A percentile compares a stretch with the other conserved stretches of the same genome.
phyloP scores from a whole-genome alignment of 2,797 vertebrate genomes.

The Ptychobarbus kaznakovi region DNA sequence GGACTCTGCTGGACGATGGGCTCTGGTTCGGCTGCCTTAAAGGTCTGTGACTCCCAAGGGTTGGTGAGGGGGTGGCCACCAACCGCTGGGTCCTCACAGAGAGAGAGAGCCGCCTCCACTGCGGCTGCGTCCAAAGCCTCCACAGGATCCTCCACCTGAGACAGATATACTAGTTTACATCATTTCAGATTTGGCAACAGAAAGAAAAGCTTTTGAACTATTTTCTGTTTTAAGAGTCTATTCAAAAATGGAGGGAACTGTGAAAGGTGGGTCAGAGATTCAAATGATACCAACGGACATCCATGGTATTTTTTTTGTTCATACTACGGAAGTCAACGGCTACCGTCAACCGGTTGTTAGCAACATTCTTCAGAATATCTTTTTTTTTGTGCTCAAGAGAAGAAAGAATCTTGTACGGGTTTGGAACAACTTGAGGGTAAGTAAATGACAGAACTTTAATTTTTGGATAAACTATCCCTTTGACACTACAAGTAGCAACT shows the following conservation, averaged over 20 bases:
- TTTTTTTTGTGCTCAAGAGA: neutral
- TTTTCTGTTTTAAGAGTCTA: neutral
- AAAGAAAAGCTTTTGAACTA: neutral
- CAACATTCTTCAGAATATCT: too few relatives aligned
- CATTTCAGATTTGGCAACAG: neutral
- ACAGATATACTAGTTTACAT: neutral
- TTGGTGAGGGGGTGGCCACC: slow-evolving; percentile 90
- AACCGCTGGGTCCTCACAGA: slow-evolving; percentile 91
- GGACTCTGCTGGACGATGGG: slow-evolving; percentile 68
- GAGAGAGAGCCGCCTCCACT: slow-evolving; percentile 94
- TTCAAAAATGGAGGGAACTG: neutral
- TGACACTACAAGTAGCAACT: neutral
- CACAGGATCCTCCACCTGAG: slow-evolving; percentile 92
- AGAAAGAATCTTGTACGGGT: neutral
- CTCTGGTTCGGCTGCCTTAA: slow-evolving; percentile 71
- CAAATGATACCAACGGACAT: neutral
- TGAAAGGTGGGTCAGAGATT: neutral
- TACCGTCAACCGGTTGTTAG: too few relatives aligned
- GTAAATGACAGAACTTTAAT: neutral
- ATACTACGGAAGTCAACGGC: neutral
- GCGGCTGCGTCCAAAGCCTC: slow-evolving; percentile 95
- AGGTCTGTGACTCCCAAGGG: slow-evolving; percentile 89
- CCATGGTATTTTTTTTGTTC: too few relatives aligned
- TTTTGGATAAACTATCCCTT: neutral
- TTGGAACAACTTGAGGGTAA: neutral